Base-by-base conservation (phyloP, 2,888 invertebrate genomes). In the Meiosimyza platycephala region DNA sequence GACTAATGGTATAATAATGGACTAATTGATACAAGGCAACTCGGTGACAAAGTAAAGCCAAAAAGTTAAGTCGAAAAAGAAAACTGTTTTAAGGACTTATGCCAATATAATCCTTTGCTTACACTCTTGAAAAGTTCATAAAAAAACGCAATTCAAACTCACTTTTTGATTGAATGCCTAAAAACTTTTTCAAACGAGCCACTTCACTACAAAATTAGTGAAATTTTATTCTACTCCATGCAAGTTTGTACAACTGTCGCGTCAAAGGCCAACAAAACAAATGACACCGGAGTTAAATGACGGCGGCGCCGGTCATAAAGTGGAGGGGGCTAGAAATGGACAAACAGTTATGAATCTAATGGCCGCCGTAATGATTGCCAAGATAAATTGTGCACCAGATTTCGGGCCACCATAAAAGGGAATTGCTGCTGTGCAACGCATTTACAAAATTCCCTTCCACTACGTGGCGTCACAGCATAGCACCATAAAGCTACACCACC, bases 281-380 rank as follows among this genome's bases (percentile, higher is more conserved):
- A 78, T 69, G 66, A 72, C 76, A 78, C 75, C 78, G 73, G 74
- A 72, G 79, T 76, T 75, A 76, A 69, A 74, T 68, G 54, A 51
- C 65, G 65, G 48, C 33, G 52, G 67, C 55, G 40, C 22, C 51
- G n/a, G 52, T 52, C 18, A 74, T 50, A 57, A 69, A 65, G 22
- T 67, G 72, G 22, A 67, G 40, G 18, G 15, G 28, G 9, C 40
- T 40, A 62, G 62, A 12, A 33, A 62, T 62, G 62, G 40, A 62
- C 62, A 40, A 60, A 62, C 40, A 33, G 33, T 62, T 33, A 55
- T 68, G 68, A 57, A 68, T 68, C 16, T 47, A 68, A 57, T 68
- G 57, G 55, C 68, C 55, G 68, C 48, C 68, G 57, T 68, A 57
- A 57, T 68, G 57, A 68, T 57, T 68, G 59, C 28, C 68, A 68